Percentiles rank a stretch among this genome's conserved stretches.
phyloP scores from a whole-genome alignment of 2,113 vertebrate species.

The Taxidea taxus region DNA sequence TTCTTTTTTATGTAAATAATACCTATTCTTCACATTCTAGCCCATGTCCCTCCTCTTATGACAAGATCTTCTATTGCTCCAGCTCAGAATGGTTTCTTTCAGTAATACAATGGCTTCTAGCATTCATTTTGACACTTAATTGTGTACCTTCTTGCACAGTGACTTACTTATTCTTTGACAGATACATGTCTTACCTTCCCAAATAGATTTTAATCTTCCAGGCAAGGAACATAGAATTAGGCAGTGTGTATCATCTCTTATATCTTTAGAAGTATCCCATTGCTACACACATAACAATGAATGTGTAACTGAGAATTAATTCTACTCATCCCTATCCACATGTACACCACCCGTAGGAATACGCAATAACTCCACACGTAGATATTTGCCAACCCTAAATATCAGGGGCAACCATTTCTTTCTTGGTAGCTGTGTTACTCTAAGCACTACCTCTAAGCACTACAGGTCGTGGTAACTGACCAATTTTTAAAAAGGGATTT shows the following conservation, averaged over 20 bases:
- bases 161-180: background rate
- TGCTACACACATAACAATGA: background rate
- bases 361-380: background rate
- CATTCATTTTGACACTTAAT: background rate
- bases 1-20: constrained; percentile 1
- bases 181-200: background rate
- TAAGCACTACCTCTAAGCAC: background rate
- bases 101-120: background rate
- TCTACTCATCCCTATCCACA: background rate
- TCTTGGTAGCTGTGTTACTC: background rate
- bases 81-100: background rate
- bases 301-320: background rate
- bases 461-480: background rate
- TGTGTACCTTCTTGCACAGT: background rate
- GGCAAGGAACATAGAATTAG: background rate
- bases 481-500: background rate
- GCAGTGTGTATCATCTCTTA: background rate
- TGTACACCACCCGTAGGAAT: rapidly evolving
- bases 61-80: background rate
- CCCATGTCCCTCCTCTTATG: background rate
- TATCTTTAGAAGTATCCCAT: background rate
- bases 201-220: background rate
- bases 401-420: background rate
- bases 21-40: background rate
- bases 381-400: background rate